Evolutionary conservation across 1,140 invertebrate genomes (phyloP).

Genomic region (Drosophila parabipectinata): DNA sequence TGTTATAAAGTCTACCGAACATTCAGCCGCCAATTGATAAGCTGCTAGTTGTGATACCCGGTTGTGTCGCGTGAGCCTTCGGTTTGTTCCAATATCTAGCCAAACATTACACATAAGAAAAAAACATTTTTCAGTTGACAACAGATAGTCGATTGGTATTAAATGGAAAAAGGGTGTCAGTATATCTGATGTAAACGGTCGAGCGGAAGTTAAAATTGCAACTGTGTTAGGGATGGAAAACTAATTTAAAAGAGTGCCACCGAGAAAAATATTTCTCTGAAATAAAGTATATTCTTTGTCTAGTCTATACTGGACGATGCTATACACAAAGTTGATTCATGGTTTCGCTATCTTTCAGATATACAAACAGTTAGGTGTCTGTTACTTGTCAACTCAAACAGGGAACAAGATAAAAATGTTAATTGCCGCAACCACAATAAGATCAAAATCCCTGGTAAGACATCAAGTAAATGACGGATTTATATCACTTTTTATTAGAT

Average conservation of each 20-base stretch:
- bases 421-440: neutral
- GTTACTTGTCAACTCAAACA: constrained; percentile 10
- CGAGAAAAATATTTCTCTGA: too few species aligned
- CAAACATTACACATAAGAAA: neutral
- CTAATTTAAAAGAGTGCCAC: too few species aligned
- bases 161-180: constrained; percentile 1
- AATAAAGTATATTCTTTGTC: too few species aligned
- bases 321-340: neutral
- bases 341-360: constrained; percentile 16
- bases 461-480: constrained; percentile 33
- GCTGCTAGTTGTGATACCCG: constrained; percentile 40
- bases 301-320: too few species aligned
- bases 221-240: too few species aligned
- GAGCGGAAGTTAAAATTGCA: too few species aligned
- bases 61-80: neutral
- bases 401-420: constrained; percentile 23
- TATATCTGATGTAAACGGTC: too few species aligned
- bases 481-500: constrained; percentile 8
- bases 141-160: neutral
- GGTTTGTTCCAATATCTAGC: constrained; percentile 5
- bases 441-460: constrained; percentile 8
- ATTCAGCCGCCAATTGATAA: constrained; percentile 60
- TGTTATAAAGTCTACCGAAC: constrained; percentile 45
- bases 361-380: constrained; percentile 3
- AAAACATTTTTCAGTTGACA: neutral